phyloP scores from a whole-genome alignment of 2,113 vertebrate species.

The Climacteris rufus region DNA sequence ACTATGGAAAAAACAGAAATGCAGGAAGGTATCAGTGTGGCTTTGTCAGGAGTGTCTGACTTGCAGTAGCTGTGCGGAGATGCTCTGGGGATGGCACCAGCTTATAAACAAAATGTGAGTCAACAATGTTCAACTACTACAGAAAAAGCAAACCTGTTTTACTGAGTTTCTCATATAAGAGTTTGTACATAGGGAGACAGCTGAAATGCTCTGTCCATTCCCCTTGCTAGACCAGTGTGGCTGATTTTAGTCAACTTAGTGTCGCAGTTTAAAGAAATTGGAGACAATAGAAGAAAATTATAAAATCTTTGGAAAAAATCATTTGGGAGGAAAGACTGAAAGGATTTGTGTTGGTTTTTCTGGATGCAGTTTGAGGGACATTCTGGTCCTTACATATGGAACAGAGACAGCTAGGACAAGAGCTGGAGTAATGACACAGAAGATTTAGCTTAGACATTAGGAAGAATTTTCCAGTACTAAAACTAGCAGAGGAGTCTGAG shows the following conservation, averaged over 20 bases:
- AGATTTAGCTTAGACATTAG: background rate
- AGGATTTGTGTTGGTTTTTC: background rate
- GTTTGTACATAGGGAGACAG: background rate
- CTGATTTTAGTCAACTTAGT: background rate
- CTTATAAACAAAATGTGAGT: background rate
- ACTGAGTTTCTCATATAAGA: background rate
- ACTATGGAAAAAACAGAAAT: background rate
- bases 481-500: background rate
- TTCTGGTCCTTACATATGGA: background rate
- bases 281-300: background rate
- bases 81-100: background rate
- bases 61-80: background rate
- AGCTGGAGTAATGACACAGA: background rate
- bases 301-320: background rate
- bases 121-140: background rate
- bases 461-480: background rate
- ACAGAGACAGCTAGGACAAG: background rate
- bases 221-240: background rate
- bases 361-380: background rate
- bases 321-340: background rate
- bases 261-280: background rate
- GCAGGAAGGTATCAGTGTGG: accelerated
- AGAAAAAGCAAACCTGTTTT: background rate
- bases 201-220: background rate
- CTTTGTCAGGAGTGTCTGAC: background rate